Evolutionary conservation across 2,113 vertebrate genomes (phyloP), one percentile per base, ranked within the genome.

Genomic region (Oxyura jamaicensis): DNA sequence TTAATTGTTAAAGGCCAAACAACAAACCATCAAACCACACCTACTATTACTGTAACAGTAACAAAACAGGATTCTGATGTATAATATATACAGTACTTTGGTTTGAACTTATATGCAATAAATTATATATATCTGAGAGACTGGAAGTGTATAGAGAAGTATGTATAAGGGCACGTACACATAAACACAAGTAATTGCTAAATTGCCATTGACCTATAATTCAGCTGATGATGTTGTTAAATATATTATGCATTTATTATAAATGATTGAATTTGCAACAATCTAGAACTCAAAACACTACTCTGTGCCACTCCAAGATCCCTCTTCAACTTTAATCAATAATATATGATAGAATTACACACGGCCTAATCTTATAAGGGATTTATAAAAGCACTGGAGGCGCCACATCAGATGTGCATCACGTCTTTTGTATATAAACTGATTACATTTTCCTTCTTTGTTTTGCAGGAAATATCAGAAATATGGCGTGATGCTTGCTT

Each of bases 401-500:
- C 11, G 0, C 69, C 83, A 86, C 50, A 72, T 62, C 69, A 76
- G 69, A 53, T 42, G 74, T 46, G 76, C 76, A 86, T 86, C 58
- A 56, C 0, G 1, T 62, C 60, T 73, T 78, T 56, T 11, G 20
- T 36, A 67, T 67, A 93, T 76, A 79, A 86, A 85, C 67, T 82
- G 79, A 89, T 91, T 55, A 11, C 29, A 17, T 75, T 85, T 75
- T 23, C 84, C 77, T 83, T 89, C 91, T 91, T 90, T 92, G 63
- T 94, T 80, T 83, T 83, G 91, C 65, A 91, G 88, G 41, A 83
- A 73, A 74, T 69, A 81, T 85, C 95, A 95, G 86, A 96, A 86
- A 96, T 80, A 86, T 8, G 46, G 86, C 83, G 73, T 58, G 90
- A 82, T 33, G 10, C 88, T 96, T 93, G 97, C 96, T 97, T 96